Evolutionary conservation across 1,140 invertebrate species (phyloP), one percentile per base, ranked within the genome.

Genomic region (Hydropsyche tenuis): DNA sequence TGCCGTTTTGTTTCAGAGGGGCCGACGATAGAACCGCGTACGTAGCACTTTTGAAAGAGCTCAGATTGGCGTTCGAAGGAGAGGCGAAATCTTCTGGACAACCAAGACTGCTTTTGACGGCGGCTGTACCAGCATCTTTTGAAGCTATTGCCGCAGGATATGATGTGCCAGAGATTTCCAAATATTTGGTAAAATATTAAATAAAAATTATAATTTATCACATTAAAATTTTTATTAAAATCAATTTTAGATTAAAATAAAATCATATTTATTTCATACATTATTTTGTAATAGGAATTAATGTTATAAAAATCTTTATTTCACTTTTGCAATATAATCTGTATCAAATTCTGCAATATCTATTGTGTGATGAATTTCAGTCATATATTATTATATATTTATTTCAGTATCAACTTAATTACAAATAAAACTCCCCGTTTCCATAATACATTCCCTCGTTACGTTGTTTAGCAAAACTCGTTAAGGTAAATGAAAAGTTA

Each of bases 81-180:
- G 94, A 96, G 86, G 90, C 92, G 0, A 92, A 92, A 80, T 89
- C 87, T 1, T 92, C 91, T 1, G 92, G 92, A 14, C 87, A 93
- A 78, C 92, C 93, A 0, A 88, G 95, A 77, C 87, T 97, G 0
- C 82, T 97, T 1, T 86, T 98, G 0, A 94, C 94, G 0, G 94
- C 95, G 20, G 95, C 95, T 3, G 95, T 97, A 0, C 95, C 95
- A 45, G 94, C 95, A 0, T 95, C 93, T 73, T 96, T 96, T 75
- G 95, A 96, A 86, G 95, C 94, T 0, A 94, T 97, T 66, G 93
- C 93, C 64, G 94, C 94, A 63, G 95, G 95, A n/a, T 96, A 96
- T 79, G 95, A 97, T 79, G 94, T 97, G 5, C 92, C 93, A 0
- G 95, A 97, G 86, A 95, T 97, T 70, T 93, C 94, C 30, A 96